phyloP scores from a whole-genome alignment of 2,888 invertebrate species.

The Dasypolia templi region DNA sequence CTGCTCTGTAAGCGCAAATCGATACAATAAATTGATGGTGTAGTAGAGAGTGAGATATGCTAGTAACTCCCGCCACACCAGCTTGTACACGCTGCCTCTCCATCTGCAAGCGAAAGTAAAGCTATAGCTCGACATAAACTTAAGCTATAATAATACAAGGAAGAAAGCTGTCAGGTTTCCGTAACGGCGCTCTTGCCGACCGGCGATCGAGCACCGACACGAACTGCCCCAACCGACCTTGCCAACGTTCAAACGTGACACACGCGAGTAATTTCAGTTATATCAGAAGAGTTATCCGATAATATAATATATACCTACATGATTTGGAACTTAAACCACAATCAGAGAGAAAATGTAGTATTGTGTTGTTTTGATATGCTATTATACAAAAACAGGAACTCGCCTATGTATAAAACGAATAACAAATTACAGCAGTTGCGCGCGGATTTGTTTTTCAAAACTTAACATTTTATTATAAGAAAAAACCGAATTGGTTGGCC shows the following conservation, averaged over 20 bases:
- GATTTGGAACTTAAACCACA: constrained; percentile 29
- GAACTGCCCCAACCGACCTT: constrained; percentile 49
- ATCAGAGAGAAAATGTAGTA: constrained; percentile 3
- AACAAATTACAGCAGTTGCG: constrained; percentile 21
- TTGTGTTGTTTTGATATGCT: too few species aligned
- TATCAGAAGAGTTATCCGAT: constrained; percentile 34
- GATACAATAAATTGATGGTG: constrained; percentile 96
- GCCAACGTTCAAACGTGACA: constrained; percentile 38
- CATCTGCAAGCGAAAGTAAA: constrained; percentile 91
- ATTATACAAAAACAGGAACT: constrained; percentile 1
- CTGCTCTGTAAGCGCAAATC: constrained; percentile 94
- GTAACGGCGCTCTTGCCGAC: constrained; percentile 37
- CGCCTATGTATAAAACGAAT: constrained; percentile 8
- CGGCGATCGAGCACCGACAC: constrained; percentile 1
- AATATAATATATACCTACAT: constrained; percentile 22
- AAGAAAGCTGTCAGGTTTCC: constrained; percentile 50
- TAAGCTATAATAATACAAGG: constrained; percentile 54
- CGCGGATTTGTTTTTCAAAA: constrained; percentile 34
- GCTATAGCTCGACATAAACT: constrained; percentile 27
- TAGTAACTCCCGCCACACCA: constrained; percentile 97
- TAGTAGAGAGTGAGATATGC: constrained; percentile 96
- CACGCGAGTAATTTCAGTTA: constrained; percentile 43
- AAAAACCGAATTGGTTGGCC: constrained; percentile 52
- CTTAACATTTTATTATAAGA: constrained; percentile 42
- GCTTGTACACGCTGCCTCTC: constrained; percentile 98